Conservation (phyloP, 2,888 invertebrate species). For the Luffia ferchaultella region DNA sequence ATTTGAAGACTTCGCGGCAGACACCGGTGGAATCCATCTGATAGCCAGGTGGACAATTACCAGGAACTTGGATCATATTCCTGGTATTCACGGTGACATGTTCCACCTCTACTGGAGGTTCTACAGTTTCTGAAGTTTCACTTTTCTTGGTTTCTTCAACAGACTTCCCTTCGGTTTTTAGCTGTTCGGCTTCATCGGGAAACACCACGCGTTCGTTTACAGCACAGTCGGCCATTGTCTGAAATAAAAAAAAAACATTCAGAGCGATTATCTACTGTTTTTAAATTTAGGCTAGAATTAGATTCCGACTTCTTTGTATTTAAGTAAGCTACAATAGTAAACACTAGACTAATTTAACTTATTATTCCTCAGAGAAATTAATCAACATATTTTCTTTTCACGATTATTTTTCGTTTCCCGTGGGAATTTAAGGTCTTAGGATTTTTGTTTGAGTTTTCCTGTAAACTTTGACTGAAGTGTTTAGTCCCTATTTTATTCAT, state of each 20-base stretch:
- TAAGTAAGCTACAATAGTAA: too few relatives aligned
- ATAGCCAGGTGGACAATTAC: conserved; percentile 29
- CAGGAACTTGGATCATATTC: conserved; percentile 33
- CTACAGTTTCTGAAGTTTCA: conserved; percentile 22
- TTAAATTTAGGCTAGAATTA: too few relatives aligned
- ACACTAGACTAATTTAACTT: too few relatives aligned
- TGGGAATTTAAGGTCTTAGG: too few relatives aligned
- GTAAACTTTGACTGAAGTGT: too few relatives aligned
- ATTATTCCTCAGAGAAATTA: too few relatives aligned
- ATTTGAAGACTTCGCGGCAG: conserved; percentile 27
- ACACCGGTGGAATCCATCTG: conserved; percentile 31
- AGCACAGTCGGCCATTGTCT: not conserved
- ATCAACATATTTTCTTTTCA: too few relatives aligned
- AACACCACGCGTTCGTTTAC: conserved; percentile 30
- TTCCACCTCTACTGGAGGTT: conserved; percentile 2
- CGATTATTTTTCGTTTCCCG: too few relatives aligned
- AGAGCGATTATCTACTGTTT: too few relatives aligned
- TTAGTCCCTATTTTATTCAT: too few relatives aligned
- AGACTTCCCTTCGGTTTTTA: conserved; percentile 20
- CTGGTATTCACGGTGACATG: conserved; percentile 17
- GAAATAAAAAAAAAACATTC: not conserved
- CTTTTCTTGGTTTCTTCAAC: conserved; percentile 16
- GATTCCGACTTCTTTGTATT: too few relatives aligned
- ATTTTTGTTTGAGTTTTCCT: too few relatives aligned
- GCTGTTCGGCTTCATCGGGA: conserved; percentile 39